Conservation (phyloP, 2,113 vertebrate species). For the Gadus chalcogrammus region DNA sequence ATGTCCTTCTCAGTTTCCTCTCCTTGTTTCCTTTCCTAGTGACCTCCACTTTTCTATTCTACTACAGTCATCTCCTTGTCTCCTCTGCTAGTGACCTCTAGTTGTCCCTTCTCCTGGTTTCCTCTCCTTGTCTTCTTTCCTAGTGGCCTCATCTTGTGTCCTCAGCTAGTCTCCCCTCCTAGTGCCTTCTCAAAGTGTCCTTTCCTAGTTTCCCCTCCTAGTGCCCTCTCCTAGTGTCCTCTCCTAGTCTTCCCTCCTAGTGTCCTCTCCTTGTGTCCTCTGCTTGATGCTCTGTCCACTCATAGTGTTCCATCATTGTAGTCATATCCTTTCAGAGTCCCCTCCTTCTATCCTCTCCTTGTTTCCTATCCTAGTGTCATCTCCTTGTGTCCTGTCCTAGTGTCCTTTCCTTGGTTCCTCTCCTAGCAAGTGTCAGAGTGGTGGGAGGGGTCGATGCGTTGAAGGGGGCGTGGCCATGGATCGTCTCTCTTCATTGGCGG, state of each 20-base stretch:
- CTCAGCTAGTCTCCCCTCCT: too few relatives aligned
- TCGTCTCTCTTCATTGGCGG: conserved; percentile 76
- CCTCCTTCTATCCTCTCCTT: background rate
- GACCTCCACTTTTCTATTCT: too few relatives aligned
- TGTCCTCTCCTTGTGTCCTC: background rate
- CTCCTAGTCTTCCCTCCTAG: background rate
- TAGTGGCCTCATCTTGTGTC: background rate
- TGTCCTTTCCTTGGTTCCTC: background rate
- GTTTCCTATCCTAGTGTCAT: background rate
- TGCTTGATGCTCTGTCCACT: background rate
- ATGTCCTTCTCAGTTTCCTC: too few relatives aligned
- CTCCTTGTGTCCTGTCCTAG: background rate
- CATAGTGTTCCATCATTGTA: background rate
- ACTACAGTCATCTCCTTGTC: too few relatives aligned
- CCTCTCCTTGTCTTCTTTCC: background rate
- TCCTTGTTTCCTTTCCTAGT: background rate
- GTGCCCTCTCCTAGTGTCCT: too few relatives aligned
- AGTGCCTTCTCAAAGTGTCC: background rate
- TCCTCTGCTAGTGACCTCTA: too few relatives aligned
- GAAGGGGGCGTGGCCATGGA: conserved; percentile 88
- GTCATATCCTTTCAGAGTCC: background rate
- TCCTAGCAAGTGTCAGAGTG: conserved; percentile 56
- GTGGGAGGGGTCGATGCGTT: conserved; percentile 77
- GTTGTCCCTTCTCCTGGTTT: too few relatives aligned
- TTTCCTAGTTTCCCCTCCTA: background rate